Evolutionary conservation across 2,797 vertebrate genomes (phyloP), one percentile per base, ranked within the genome.

Genomic region (Pagetopsis macropterus): DNA sequence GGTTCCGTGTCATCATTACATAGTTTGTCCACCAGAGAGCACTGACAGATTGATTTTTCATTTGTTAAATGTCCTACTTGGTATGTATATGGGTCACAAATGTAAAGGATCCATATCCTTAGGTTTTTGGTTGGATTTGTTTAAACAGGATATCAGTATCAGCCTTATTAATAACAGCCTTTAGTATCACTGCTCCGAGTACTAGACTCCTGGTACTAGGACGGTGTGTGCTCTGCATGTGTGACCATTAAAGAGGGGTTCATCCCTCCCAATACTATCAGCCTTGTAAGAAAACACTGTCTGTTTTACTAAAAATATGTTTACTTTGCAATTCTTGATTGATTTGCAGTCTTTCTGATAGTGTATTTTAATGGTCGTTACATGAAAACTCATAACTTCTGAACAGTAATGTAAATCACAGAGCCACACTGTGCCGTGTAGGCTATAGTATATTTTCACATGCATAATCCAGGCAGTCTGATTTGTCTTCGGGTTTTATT

Each of bases 21-120:
- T n/a, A 21, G 56, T 61, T 61, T 51, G 15, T 56, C 44, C 37
- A 71, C 48, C 40, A 65, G 61, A 61, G 49, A 43, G 56, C 75
- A 48, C 54, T 3, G 17, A 33, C 2, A 6, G 19, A 44, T 31
- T 31, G 5, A 52, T 31, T 46, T 45, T 66, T 12, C 13, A 66
- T 49, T 49, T 23, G 9, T 12, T 23, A 52, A 41, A 51, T 17
- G 59, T 54, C 33, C 37, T 17, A 8, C n/a, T 57, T 23, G 11
- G 1, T 55, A 27, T 23, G 4, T 21, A 8, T 12, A 4, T 21
- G 9, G 8, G 3, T 50, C 21, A 69, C 5, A 27, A 37, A 27
- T 52, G 2, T 60, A 23, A 48, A 11, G 19, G 15, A 43, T 43
- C n/a, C 10, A 1, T 31, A 19, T 50, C 6, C 33, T 2, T 37